These are phyloP conservation scores for Achlya flavicornis DNA, from an alignment of 2,888 invertebrate genomes.

Conservation along the genomic window DNA sequence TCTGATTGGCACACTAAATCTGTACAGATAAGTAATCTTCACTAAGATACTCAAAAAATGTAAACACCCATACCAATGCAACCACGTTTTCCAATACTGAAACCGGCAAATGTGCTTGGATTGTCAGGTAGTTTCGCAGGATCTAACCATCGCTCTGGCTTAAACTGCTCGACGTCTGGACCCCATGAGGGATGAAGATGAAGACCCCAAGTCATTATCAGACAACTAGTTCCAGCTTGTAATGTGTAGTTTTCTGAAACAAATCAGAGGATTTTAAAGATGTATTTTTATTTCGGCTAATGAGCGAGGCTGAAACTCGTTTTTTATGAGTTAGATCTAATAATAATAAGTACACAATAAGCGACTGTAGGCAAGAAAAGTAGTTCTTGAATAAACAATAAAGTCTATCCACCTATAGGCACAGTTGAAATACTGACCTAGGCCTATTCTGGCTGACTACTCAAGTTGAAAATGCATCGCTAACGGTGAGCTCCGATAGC, in stretches of 20 bases:
- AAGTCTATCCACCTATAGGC: too few species aligned
- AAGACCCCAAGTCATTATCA: slow-evolving; percentile 53
- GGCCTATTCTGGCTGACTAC: background rate
- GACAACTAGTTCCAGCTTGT: slow-evolving; percentile 51
- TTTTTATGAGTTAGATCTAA: too few species aligned
- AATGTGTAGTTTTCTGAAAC: slow-evolving; percentile 60
- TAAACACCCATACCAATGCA: slow-evolving; percentile 54
- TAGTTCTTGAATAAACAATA: too few species aligned
- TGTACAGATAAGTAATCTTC: too few species aligned
- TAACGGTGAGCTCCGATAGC: too few species aligned
- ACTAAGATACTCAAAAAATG: background rate
- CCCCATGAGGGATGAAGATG: slow-evolving; percentile 64
- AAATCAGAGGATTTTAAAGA: background rate
- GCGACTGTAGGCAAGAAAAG: too few species aligned
- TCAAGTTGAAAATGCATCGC: background rate
- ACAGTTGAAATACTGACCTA: background rate
- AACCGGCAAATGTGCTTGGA: slow-evolving; percentile 53
- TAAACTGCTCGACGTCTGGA: slow-evolving; percentile 53
- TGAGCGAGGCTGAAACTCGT: too few species aligned
- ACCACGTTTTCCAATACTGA: slow-evolving; percentile 58
- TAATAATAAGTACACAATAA: too few species aligned
- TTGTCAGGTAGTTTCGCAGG: slow-evolving; percentile 48
- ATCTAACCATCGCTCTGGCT: slow-evolving; percentile 62
- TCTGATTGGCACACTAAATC: too few species aligned
- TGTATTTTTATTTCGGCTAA: too few species aligned